Conservation (phyloP, 2,113 vertebrate species). For the Dolichallabes microphthalmus region DNA sequence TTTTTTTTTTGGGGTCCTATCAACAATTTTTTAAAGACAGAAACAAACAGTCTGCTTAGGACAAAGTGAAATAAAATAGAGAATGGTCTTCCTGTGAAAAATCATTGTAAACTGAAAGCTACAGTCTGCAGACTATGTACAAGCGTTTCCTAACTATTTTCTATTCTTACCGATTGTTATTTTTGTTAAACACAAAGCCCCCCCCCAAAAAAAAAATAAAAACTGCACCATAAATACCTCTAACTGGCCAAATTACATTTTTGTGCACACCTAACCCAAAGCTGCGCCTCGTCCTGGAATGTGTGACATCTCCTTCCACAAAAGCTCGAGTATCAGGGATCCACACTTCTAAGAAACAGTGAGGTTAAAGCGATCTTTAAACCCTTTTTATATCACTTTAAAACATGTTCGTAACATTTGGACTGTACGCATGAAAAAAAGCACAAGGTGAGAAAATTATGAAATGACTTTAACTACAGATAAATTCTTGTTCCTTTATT, state of each 20-base stretch:
- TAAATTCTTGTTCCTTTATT: not conserved
- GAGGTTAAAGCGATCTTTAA: not conserved
- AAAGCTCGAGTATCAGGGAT: not conserved
- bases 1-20: too few relatives aligned
- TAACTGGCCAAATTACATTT: conserved; percentile 50
- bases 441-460: not conserved
- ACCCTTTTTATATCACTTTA: not conserved
- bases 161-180: not conserved
- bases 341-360: not conserved
- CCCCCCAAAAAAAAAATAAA: not conserved
- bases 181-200: conserved; percentile 9
- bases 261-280: conserved; percentile 13
- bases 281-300: conserved; percentile 45
- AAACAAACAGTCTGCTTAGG: not conserved
- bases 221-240: conserved; percentile 3
- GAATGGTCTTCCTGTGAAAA: not conserved
- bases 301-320: not conserved
- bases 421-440: not conserved
- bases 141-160: not conserved
- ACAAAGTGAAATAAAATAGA: not conserved
- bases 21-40: not conserved
- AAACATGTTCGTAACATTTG: not conserved
- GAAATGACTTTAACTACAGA: too few relatives aligned
- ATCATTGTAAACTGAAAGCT: not conserved
- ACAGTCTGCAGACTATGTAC: not conserved